phyloP scores from a whole-genome alignment of 2,888 invertebrate species.

The Philereme transversata region DNA sequence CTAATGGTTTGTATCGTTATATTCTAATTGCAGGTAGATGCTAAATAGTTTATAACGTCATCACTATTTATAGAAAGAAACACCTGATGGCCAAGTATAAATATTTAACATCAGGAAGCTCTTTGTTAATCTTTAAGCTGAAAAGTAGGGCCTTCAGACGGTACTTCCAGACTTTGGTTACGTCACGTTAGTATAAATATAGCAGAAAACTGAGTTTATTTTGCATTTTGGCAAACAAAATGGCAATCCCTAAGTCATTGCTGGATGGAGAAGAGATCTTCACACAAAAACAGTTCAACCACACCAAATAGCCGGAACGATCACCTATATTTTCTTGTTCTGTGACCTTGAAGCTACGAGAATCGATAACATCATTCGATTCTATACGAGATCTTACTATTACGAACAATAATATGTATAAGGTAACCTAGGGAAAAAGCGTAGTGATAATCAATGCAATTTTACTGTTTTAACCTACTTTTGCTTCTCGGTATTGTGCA shows the following conservation, averaged over 20 bases:
- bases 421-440: not conserved
- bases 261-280: too few relatives aligned
- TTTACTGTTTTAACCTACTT: constrained; percentile 22
- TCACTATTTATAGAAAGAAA: not conserved
- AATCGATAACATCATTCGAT: too few relatives aligned
- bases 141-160: constrained; percentile 25
- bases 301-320: too few relatives aligned
- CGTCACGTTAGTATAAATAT: constrained; percentile 18
- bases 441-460: constrained; percentile 12
- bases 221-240: not conserved
- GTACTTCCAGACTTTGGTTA: constrained; percentile 21
- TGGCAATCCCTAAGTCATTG: not conserved
- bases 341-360: too few relatives aligned
- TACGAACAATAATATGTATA: not conserved
- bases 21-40: constrained; percentile 5
- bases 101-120: not conserved
- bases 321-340: too few relatives aligned
- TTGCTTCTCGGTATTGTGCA: constrained; percentile 22
- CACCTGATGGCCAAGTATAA: not conserved
- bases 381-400: too few relatives aligned
- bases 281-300: too few relatives aligned
- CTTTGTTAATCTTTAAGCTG: not conserved
- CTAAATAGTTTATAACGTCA: constrained; percentile 1
- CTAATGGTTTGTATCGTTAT: constrained; percentile 21
- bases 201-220: constrained; percentile 3